A percentile compares a stretch with the other conserved stretches of the same genome.
Evolutionary conservation across 2,113 vertebrate species (phyloP).

Genomic region (Bucco capensis): DNA sequence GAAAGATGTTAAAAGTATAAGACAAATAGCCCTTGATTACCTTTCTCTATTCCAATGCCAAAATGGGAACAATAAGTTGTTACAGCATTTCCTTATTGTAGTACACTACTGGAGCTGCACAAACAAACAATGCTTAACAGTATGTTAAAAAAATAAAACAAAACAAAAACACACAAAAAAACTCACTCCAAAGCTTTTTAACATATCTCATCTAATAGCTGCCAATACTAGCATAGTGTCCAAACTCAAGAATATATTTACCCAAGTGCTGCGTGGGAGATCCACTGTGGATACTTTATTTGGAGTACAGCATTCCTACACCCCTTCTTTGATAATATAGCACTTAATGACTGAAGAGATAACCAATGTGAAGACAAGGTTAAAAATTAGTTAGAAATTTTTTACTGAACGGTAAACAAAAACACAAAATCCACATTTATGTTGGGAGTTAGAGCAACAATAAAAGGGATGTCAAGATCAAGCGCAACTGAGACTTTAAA

Average conservation of each 20-base stretch:
- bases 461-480: not conserved
- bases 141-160: not conserved
- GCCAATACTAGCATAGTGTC: not conserved
- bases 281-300: not conserved
- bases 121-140: not conserved
- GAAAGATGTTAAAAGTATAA: not conserved
- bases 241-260: not conserved
- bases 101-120: not conserved
- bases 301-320: not conserved
- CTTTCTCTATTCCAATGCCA: not conserved
- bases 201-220: slow-evolving; percentile 1
- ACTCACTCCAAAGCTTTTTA: not conserved
- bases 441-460: not conserved
- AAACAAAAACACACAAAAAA: not conserved
- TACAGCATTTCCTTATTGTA: not conserved
- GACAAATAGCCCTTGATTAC: not conserved
- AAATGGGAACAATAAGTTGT: not conserved
- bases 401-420: not conserved
- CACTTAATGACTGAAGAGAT: not conserved
- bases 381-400: not conserved
- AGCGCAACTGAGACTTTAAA: not conserved
- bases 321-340: not conserved
- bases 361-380: not conserved
- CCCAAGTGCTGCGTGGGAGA: not conserved
- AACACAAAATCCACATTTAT: not conserved